Conservation (phyloP, 2,113 vertebrate species). For the Petaurus breviceps region DNA sequence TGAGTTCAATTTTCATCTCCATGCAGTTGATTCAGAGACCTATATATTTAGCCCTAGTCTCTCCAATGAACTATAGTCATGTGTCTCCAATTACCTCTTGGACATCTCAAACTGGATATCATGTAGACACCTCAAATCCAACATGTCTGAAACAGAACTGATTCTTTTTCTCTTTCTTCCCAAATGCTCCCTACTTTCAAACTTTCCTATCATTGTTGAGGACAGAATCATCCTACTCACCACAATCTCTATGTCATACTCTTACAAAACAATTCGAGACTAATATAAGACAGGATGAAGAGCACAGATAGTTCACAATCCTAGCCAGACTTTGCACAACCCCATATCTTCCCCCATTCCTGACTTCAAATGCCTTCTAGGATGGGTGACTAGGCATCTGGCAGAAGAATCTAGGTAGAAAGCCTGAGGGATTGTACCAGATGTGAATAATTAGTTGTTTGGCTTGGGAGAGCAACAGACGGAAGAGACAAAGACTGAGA, state of each 20-base stretch:
- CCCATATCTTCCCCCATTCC: not conserved
- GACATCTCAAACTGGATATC: not conserved
- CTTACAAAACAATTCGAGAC: not conserved
- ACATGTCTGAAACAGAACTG: not conserved
- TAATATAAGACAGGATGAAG: not conserved
- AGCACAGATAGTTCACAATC: not conserved
- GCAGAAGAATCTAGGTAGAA: not conserved
- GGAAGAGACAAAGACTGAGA: not conserved
- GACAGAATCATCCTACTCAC: not conserved
- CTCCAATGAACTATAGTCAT: not conserved
- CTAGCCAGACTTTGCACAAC: not conserved
- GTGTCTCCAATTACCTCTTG: not conserved
- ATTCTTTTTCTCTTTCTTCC: not conserved
- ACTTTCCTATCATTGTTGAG: not conserved
- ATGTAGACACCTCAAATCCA: not conserved
- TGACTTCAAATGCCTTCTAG: not conserved
- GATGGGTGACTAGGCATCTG: not conserved
- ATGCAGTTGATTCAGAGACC: not conserved
- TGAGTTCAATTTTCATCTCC: not conserved
- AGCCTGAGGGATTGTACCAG: not conserved
- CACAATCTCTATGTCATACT: not conserved
- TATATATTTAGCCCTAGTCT: not conserved
- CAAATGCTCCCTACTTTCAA: not conserved
- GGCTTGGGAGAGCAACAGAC: not conserved
- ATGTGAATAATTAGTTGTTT: not conserved